These are phyloP conservation scores for Apeltes quadracus DNA, from an alignment of 2,113 vertebrate genomes.

Conservation along the genomic window DNA sequence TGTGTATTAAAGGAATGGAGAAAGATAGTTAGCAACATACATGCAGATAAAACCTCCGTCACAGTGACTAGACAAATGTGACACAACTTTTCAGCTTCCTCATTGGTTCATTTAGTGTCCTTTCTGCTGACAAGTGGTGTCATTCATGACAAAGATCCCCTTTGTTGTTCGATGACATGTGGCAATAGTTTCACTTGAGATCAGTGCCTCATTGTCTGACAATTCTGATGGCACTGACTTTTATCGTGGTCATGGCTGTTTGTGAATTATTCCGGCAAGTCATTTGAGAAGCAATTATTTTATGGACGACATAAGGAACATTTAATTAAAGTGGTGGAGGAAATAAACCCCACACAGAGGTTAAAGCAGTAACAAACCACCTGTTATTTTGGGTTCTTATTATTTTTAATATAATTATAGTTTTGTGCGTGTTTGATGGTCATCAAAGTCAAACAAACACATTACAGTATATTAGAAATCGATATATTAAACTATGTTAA, in stretches of 20 bases:
- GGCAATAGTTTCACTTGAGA: not conserved
- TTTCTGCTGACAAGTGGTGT: not conserved
- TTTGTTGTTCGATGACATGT: not conserved
- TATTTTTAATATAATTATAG: not conserved
- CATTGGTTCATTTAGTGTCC: not conserved
- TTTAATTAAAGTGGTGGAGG: not conserved
- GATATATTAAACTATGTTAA: slow-evolving; percentile 3
- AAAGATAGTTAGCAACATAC: not conserved
- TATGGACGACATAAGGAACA: not conserved
- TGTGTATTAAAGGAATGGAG: not conserved
- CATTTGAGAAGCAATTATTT: not conserved
- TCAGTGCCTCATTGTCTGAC: slow-evolving; percentile 18
- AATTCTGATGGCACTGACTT: not conserved
- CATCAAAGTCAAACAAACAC: not conserved
- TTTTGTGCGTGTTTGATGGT: not conserved
- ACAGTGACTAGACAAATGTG: not conserved
- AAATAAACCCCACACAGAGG: not conserved
- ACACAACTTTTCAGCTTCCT: not conserved
- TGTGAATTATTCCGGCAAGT: not conserved
- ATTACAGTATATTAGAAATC: not conserved
- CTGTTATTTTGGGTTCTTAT: not conserved
- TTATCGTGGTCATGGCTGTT: not conserved
- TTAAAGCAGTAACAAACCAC: not conserved
- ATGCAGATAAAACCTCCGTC: not conserved
- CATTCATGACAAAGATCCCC: not conserved